These are phyloP conservation scores for Cirrhinus molitorella DNA, from an alignment of 2,797 vertebrate genomes.

Conservation along the genomic window DNA sequence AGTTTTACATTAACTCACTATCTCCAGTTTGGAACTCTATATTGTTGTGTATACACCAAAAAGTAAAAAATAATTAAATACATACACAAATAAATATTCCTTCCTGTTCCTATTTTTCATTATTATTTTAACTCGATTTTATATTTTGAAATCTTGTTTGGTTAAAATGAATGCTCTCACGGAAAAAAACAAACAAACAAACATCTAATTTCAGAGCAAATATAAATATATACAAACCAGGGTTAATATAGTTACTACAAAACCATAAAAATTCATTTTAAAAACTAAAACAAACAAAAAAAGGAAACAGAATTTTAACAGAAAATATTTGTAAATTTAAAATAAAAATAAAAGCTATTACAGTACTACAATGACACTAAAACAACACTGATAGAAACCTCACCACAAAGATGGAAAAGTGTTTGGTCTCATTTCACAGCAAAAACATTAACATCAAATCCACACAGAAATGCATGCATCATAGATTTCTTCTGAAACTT, in stretches of 20 bases:
- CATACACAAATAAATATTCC: background rate
- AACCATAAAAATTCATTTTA: background rate
- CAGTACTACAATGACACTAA: background rate
- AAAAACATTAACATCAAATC: background rate
- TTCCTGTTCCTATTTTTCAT: background rate
- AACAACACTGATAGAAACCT: background rate
- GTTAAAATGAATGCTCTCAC: background rate
- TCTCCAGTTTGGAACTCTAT: background rate
- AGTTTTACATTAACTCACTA: background rate
- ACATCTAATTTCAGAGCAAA: background rate
- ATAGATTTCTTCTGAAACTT: background rate
- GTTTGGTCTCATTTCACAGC: background rate
- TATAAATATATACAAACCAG: background rate
- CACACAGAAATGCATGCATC: constrained; percentile 32
- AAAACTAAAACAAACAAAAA: background rate
- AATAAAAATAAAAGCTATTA: background rate
- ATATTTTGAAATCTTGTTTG: background rate
- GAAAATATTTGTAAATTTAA: too few species aligned
- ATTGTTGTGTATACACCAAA: background rate
- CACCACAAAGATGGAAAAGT: constrained; percentile 2
- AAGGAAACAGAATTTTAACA: too few species aligned
- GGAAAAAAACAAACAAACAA: background rate
- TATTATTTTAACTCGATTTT: background rate
- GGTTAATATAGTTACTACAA: background rate
- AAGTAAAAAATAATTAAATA: background rate